Conservation (phyloP, 2,797 vertebrate species). For the Galago senegalensis region DNA sequence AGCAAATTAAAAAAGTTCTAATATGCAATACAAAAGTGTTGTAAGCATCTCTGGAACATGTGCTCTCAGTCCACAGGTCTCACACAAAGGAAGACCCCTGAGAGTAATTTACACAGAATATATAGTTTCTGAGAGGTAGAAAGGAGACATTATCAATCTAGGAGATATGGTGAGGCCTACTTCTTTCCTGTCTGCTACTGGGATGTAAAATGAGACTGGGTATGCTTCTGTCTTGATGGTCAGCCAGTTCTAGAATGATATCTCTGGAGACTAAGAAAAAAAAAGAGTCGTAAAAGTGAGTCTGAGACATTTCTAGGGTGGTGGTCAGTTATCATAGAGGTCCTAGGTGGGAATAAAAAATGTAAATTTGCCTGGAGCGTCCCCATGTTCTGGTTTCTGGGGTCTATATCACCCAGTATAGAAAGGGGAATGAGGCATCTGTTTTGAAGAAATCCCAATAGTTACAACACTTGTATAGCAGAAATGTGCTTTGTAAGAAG, state of each 20-base stretch:
- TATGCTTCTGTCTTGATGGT: neutral
- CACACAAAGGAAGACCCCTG: neutral
- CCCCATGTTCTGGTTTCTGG: neutral
- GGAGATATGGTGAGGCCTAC: neutral
- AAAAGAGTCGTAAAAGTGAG: neutral
- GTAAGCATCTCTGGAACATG: no score
- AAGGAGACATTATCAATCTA: neutral
- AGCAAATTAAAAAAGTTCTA: neutral
- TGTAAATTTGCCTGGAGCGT: neutral
- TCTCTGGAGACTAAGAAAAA: neutral
- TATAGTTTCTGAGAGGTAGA: neutral
- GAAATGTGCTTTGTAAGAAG: neutral
- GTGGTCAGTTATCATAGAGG: slow-evolving; percentile 3
- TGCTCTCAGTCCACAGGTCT: neutral
- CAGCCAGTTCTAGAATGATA: neutral
- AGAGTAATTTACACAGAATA: neutral
- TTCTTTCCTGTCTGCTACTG: neutral
- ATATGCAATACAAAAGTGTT: neutral
- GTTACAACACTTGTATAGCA: neutral
- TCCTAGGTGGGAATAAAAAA: neutral
- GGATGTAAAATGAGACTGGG: neutral
- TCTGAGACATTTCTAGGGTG: neutral
- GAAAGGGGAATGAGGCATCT: neutral
- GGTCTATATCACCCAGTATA: neutral
- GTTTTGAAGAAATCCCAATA: neutral